A percentile compares a stretch with the other conserved stretches of the same genome.
Conservation (phyloP, 1,140 invertebrate genomes). For the Trichoplusia ni region DNA sequence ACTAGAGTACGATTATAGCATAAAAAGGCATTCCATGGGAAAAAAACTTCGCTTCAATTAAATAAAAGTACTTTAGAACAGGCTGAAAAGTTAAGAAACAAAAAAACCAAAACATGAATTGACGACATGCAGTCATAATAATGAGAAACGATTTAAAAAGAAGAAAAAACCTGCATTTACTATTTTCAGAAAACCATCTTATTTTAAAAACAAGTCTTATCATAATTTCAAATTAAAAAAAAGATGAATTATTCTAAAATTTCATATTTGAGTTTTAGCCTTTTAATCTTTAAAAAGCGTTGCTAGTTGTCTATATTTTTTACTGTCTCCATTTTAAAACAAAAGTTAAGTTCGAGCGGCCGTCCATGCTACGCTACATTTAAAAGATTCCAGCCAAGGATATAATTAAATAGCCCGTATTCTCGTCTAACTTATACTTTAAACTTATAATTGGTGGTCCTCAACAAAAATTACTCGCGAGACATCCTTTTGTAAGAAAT, state of each 20-base stretch:
- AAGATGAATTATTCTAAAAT: too few relatives aligned
- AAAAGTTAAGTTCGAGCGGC: constrained; percentile 22
- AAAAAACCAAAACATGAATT: neutral
- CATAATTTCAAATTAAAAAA: too few relatives aligned
- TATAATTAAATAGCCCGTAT: constrained; percentile 50
- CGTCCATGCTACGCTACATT: constrained; percentile 33
- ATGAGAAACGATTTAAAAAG: neutral
- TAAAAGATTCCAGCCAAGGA: constrained; percentile 48
- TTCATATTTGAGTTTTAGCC: too few relatives aligned
- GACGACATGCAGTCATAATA: neutral
- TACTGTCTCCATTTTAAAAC: too few relatives aligned
- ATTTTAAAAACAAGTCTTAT: too few relatives aligned
- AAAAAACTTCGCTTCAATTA: too few relatives aligned
- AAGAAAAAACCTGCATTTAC: too few relatives aligned
- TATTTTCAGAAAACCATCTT: too few relatives aligned
- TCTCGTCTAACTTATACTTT: constrained; percentile 44
- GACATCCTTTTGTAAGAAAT: constrained; percentile 44
- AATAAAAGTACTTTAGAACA: neutral
- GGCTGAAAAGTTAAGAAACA: neutral
- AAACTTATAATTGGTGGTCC: constrained; percentile 50
- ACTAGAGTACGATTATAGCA: too few relatives aligned
- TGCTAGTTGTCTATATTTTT: too few relatives aligned
- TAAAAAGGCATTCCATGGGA: too few relatives aligned
- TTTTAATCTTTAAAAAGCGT: too few relatives aligned
- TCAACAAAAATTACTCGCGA: constrained; percentile 47